phyloP scores from a whole-genome alignment of 2,888 invertebrate genomes.

The Chalcis sispes region DNA sequence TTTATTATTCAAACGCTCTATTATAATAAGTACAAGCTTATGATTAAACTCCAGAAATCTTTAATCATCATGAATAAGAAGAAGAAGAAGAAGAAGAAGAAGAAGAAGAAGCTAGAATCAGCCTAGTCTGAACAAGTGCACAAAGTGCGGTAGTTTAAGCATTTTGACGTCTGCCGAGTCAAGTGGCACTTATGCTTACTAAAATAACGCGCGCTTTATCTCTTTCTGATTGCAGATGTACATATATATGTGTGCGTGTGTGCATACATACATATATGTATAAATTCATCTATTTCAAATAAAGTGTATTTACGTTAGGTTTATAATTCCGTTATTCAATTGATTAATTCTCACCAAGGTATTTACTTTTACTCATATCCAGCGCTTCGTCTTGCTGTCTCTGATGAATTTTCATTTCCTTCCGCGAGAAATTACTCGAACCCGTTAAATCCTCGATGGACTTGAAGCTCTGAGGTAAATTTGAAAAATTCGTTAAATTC shows the following conservation, averaged over 20 bases:
- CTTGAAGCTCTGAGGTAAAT: slow-evolving; percentile 62
- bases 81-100: slow-evolving; percentile 5
- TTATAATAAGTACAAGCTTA: too few relatives aligned
- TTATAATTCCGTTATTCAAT: too few relatives aligned
- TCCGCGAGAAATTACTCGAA: slow-evolving; percentile 42
- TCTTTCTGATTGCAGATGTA: slow-evolving; percentile 60
- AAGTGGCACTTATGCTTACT: slow-evolving; percentile 75
- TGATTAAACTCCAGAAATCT: slow-evolving; percentile 1
- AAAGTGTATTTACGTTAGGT: too few relatives aligned
- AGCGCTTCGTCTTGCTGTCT: slow-evolving; percentile 73
- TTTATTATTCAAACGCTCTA: too few relatives aligned
- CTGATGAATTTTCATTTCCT: slow-evolving; percentile 33
- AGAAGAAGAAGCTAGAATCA: slow-evolving; percentile 50
- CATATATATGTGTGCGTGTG: too few relatives aligned
- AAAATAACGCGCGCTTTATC: slow-evolving; percentile 75
- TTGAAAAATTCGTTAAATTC: slow-evolving; percentile 66
- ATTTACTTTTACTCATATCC: slow-evolving; percentile 75
- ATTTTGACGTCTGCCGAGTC: slow-evolving; percentile 75
- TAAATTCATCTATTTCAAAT: too few relatives aligned
- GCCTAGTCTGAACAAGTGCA: slow-evolving; percentile 69
- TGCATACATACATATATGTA: too few relatives aligned
- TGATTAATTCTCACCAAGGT: slow-evolving; percentile 68
- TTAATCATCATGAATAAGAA: slow-evolving; percentile 9
- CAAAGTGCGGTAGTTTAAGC: slow-evolving; percentile 62
- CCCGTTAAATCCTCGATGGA: slow-evolving; percentile 62